Percentiles rank a stretch among this genome's conserved stretches.
Evolutionary conservation across 2,797 vertebrate species (phyloP).

Genomic region (Manis crassicaudata): DNA sequence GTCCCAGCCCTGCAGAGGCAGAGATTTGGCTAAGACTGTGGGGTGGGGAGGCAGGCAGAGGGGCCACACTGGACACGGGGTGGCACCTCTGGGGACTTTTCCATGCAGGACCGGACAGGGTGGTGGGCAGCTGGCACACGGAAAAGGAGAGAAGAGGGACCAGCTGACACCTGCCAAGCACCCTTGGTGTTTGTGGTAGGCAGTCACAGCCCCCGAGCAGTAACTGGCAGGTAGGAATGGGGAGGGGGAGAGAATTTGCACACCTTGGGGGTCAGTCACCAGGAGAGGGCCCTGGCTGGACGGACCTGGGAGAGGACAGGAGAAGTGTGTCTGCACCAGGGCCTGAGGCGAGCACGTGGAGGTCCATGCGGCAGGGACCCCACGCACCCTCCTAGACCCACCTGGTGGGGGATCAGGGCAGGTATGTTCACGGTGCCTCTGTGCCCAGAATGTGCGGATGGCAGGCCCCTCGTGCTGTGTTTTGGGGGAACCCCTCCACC

Average conservation of each 20-base stretch:
- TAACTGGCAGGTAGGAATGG: not conserved
- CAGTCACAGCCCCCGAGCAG: not conserved
- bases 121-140: no score
- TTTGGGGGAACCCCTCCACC: not conserved
- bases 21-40: not conserved
- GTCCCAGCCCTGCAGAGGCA: not conserved
- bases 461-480: not conserved
- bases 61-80: not conserved
- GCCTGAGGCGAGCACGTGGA: no score
- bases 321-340: not conserved
- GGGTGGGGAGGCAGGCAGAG: not conserved
- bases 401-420: not conserved
- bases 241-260: not conserved
- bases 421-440: not conserved
- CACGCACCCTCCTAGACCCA: rapidly evolving
- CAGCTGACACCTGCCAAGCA: not conserved
- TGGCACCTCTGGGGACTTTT: not conserved
- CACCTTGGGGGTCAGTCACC: not conserved
- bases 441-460: not conserved
- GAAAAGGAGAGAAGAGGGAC: not conserved
- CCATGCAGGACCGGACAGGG: not conserved
- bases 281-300: not conserved
- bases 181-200: not conserved
- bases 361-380: no score
- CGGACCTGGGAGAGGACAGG: not conserved